Evolutionary conservation across 2,113 vertebrate species (phyloP).

Genomic region (Neodontobutis hainanensis): DNA sequence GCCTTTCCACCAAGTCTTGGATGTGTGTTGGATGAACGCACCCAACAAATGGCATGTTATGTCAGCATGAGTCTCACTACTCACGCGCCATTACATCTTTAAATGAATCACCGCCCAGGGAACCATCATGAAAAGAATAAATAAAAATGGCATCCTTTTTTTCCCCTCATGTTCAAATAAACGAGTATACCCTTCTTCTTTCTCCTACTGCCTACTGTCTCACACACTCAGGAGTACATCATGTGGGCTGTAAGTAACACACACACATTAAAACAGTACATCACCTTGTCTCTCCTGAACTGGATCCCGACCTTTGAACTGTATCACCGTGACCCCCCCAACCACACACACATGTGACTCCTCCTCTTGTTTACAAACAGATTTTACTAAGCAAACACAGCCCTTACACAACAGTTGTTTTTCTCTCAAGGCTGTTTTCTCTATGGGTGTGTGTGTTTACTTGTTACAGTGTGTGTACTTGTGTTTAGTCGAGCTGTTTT

Average conservation of each 20-base stretch:
- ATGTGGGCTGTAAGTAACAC: constrained; percentile 94
- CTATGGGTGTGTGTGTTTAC: constrained; percentile 16
- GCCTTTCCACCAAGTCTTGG: background rate
- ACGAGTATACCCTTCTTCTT: constrained; percentile 81
- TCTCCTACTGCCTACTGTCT: constrained; percentile 83
- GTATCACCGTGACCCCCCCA: constrained; percentile 38
- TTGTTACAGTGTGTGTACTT: constrained; percentile 9
- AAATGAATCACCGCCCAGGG: constrained; percentile 54
- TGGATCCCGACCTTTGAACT: constrained; percentile 57
- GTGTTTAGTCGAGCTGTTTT: constrained; percentile 12
- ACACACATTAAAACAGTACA: constrained; percentile 71
- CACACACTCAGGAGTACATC: constrained; percentile 93
- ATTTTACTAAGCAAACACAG: constrained; percentile 3
- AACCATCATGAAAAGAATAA: constrained; percentile 20
- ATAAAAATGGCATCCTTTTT: constrained; percentile 24
- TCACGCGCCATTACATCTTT: constrained; percentile 57
- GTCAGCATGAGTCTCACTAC: constrained; percentile 45
- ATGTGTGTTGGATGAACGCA: constrained; percentile 30
- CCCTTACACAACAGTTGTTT: constrained; percentile 5
- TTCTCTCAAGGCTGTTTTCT: constrained; percentile 9
- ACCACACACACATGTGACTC: constrained; percentile 46
- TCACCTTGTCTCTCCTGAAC: constrained; percentile 40
- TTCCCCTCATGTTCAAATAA: constrained; percentile 45
- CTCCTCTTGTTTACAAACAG: constrained; percentile 51
- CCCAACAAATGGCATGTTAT: constrained; percentile 31